phyloP scores from a whole-genome alignment of 2,113 vertebrate species.

The sheep (Ovis aries) region ARS-UI_Ramb_v3.0 NC_056069.1:43638001-43638500 shows the following conservation, averaged over 20 bases:
- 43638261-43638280: background rate
- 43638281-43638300: background rate
- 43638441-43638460: background rate
- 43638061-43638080: too few relatives aligned
- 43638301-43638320: background rate
- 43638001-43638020: too few relatives aligned
- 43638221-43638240: background rate
- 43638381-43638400: background rate
- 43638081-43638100: too few relatives aligned
- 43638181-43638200: background rate
- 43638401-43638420: background rate
- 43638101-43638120: too few relatives aligned
- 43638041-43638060: too few relatives aligned
- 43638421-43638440: background rate
- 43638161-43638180: background rate
- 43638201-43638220: background rate
- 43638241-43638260: background rate
- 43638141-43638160: background rate
- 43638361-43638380: rapidly evolving
- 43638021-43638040: too few relatives aligned
- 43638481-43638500: background rate
- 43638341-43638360: background rate
- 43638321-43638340: background rate
- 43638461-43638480: background rate
- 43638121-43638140: background rate